Conservation (phyloP, 2,797 vertebrate genomes). For the Brotula barbata region DNA sequence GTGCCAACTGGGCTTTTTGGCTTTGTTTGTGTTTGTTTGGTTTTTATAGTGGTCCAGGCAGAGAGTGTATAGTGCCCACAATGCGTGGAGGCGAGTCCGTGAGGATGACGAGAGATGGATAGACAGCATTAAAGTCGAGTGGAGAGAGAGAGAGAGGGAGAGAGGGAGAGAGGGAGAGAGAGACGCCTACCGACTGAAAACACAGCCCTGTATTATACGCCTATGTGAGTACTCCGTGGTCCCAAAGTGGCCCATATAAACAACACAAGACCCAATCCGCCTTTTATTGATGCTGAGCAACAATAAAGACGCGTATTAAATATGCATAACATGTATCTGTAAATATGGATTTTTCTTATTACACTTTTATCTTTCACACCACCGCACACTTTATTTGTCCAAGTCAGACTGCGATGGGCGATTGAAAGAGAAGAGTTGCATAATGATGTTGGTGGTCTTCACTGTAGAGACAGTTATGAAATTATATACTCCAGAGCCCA, state of each 20-base stretch:
- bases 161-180: slow-evolving; percentile 18
- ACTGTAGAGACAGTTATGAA: slow-evolving; percentile 71
- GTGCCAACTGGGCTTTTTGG: slow-evolving; percentile 28
- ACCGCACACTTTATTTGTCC: slow-evolving; percentile 7
- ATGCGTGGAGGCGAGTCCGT: slow-evolving; percentile 65
- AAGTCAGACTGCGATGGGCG: slow-evolving; percentile 35
- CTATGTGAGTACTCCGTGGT: slow-evolving; percentile 48
- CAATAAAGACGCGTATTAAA: slow-evolving; percentile 41
- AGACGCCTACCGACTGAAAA: slow-evolving; percentile 61
- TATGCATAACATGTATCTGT: slow-evolving; percentile 47
- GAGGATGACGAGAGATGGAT: slow-evolving; percentile 57
- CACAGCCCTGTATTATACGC: slow-evolving; percentile 37
- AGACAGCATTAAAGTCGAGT: slow-evolving; percentile 68
- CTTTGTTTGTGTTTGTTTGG: slow-evolving; percentile 38
- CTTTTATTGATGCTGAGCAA: slow-evolving; percentile 43
- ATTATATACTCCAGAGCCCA: too few relatives aligned
- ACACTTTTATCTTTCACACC: slow-evolving; percentile 11
- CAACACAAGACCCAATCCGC: slow-evolving; percentile 61
- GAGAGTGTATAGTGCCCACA: slow-evolving; percentile 51
- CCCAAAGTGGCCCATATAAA: slow-evolving; percentile 58
- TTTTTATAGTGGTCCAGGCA: slow-evolving; percentile 30
- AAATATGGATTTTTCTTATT: slow-evolving; percentile 12
- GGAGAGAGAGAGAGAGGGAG: slow-evolving; percentile 29
- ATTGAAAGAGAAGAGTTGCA: slow-evolving; percentile 62
- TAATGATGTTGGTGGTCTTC: slow-evolving; percentile 67